Conservation (phyloP, 2,888 invertebrate species). For the Embidobia sp. region DNA sequence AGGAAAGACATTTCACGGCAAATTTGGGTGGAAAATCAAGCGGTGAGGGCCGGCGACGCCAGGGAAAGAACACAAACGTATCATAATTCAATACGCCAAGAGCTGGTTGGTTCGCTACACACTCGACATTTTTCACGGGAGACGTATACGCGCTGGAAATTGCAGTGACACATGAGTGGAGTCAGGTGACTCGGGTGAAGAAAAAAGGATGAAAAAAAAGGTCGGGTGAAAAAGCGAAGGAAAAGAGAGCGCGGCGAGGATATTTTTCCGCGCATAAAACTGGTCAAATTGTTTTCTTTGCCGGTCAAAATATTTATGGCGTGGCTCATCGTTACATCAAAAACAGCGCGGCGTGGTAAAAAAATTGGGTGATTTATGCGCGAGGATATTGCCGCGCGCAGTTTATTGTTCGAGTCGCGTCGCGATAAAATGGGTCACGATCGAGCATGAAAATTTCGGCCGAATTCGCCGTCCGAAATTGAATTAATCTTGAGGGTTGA, state of each 20-base stretch:
- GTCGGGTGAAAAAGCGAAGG: background rate
- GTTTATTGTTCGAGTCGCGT: slow-evolving; percentile 26
- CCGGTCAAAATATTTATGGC: slow-evolving; percentile 48
- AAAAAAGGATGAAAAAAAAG: slow-evolving; percentile 26
- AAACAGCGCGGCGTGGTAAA: slow-evolving; percentile 31
- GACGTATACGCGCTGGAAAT: slow-evolving; percentile 48
- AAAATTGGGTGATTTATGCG: slow-evolving; percentile 41
- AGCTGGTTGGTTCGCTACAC: slow-evolving; percentile 48
- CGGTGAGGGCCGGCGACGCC: slow-evolving; percentile 34
- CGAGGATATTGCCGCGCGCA: slow-evolving; percentile 28
- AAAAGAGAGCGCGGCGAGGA: background rate
- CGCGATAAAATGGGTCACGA: slow-evolving; percentile 21
- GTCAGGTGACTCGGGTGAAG: slow-evolving; percentile 49
- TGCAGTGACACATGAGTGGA: slow-evolving; percentile 60
- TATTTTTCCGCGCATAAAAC: slow-evolving; percentile 31
- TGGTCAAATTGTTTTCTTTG: slow-evolving; percentile 50
- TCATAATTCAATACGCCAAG: slow-evolving; percentile 61
- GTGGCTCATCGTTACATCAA: slow-evolving; percentile 35
- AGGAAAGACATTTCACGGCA: slow-evolving; percentile 46
- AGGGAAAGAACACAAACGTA: slow-evolving; percentile 59
- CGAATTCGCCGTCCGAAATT: no score
- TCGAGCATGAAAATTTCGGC: no score
- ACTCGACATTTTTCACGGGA: slow-evolving; percentile 54
- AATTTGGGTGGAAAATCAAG: slow-evolving; percentile 50
- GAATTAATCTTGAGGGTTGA: no score